Evolutionary conservation across 2,888 invertebrate species (phyloP).

Genomic region (Meiosimyza decipiens): DNA sequence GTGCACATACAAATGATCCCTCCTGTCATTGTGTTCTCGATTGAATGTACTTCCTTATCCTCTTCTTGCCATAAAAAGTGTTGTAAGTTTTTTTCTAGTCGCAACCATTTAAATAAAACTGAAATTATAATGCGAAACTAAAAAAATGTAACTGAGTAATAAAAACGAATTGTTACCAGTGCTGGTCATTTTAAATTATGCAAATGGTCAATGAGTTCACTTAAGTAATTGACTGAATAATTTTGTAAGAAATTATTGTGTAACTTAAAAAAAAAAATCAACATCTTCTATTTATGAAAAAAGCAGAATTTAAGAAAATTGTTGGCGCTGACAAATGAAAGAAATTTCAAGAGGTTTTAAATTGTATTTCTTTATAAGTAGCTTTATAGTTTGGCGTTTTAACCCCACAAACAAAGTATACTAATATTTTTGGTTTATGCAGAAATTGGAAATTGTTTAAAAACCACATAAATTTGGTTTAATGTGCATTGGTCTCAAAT

Average conservation of each 20-base stretch:
- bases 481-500: background rate
- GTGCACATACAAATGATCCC: background rate
- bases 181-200: constrained; percentile 57
- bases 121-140: constrained; percentile 54
- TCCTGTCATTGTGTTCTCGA: background rate
- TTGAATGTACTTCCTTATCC: constrained; percentile 5
- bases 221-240: constrained; percentile 30
- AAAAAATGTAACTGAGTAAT: constrained; percentile 38
- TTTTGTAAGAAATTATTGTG: too few species aligned
- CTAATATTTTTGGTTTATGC: background rate
- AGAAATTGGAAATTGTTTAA: background rate
- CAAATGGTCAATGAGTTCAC: constrained; percentile 62
- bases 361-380: too few species aligned
- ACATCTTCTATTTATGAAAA: background rate
- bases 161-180: constrained; percentile 41
- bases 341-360: too few species aligned
- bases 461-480: constrained; percentile 14
- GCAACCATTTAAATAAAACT: constrained; percentile 59
- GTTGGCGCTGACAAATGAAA: constrained; percentile 14
- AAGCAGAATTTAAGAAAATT: background rate
- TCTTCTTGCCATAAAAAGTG: background rate
- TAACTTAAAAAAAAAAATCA: background rate
- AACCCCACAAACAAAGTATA: too few species aligned
- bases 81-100: constrained; percentile 37
- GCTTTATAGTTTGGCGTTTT: too few species aligned